phyloP scores from a whole-genome alignment of 2,797 vertebrate species.

The Numenius phaeopus region DNA sequence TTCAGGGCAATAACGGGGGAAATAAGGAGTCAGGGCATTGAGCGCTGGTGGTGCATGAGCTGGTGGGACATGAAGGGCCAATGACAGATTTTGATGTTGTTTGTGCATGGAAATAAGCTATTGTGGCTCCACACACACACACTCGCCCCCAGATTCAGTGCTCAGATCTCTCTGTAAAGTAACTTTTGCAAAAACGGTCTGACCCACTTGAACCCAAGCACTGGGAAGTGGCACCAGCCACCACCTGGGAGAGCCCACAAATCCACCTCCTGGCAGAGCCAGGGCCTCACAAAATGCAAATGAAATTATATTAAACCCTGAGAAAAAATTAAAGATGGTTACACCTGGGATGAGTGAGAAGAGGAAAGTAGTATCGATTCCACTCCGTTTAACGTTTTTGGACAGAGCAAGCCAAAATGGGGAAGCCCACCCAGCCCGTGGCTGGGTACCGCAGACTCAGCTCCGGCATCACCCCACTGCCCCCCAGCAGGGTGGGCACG shows the following conservation, averaged over 20 bases:
- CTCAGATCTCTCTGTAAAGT: background rate
- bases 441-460: background rate
- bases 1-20: background rate
- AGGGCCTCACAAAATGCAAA: background rate
- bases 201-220: background rate
- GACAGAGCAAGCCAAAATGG: background rate
- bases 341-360: background rate
- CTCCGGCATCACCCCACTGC: background rate
- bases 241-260: background rate
- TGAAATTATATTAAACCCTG: too few species aligned
- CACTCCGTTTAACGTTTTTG: background rate
- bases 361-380: background rate
- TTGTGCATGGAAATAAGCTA: background rate
- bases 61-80: background rate
- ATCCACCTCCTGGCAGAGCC: background rate
- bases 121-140: background rate
- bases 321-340: background rate
- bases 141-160: background rate
- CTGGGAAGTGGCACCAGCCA: background rate
- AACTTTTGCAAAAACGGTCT: background rate
- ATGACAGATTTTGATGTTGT: too few species aligned
- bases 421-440: too few species aligned
- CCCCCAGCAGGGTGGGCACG: rapidly evolving
- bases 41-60: too few species aligned
- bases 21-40: background rate